Evolutionary conservation across 2,888 invertebrate species (phyloP).

Genomic region (Euclidia mi): DNA sequence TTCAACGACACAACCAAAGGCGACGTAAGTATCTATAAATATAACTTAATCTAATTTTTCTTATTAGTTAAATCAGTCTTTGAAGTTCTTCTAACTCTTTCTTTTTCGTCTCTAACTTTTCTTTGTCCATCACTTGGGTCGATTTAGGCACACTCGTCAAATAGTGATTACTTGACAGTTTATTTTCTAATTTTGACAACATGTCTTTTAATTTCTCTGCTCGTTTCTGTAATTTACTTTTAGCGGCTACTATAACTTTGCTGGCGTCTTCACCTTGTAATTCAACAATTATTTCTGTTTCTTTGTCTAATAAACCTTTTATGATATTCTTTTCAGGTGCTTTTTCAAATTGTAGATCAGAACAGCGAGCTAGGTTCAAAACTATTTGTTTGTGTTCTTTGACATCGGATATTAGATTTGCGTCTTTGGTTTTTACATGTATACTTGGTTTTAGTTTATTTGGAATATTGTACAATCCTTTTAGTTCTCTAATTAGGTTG

Average conservation of each 20-base stretch:
- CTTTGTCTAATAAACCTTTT: slow-evolving; percentile 64
- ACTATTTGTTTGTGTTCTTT: slow-evolving; percentile 69
- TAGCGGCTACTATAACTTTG: slow-evolving; percentile 65
- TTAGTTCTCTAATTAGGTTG: slow-evolving; percentile 87
- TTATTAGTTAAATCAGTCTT: slow-evolving; percentile 67
- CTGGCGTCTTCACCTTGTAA: slow-evolving; percentile 68
- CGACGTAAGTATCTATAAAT: no score
- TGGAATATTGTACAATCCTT: slow-evolving; percentile 88
- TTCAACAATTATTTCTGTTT: slow-evolving; percentile 75
- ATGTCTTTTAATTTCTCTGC: slow-evolving; percentile 71
- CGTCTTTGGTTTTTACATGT: slow-evolving; percentile 65
- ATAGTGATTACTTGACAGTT: slow-evolving; percentile 65
- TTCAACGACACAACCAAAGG: no score
- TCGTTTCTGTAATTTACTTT: slow-evolving; percentile 69
- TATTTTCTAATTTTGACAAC: slow-evolving; percentile 71
- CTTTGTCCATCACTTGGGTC: slow-evolving; percentile 66
- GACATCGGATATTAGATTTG: slow-evolving; percentile 65
- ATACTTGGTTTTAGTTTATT: slow-evolving; percentile 83
- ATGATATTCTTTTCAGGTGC: slow-evolving; percentile 62
- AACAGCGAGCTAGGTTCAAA: slow-evolving; percentile 70
- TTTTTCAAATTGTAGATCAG: slow-evolving; percentile 58
- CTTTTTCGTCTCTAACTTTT: slow-evolving; percentile 68
- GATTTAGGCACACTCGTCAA: slow-evolving; percentile 62
- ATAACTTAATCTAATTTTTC: no score
- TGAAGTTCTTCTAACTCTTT: slow-evolving; percentile 74